A percentile compares a stretch with the other conserved stretches of the same genome.
phyloP scores from a whole-genome alignment of 2,888 invertebrate genomes.

The Vanessa cardui region DNA sequence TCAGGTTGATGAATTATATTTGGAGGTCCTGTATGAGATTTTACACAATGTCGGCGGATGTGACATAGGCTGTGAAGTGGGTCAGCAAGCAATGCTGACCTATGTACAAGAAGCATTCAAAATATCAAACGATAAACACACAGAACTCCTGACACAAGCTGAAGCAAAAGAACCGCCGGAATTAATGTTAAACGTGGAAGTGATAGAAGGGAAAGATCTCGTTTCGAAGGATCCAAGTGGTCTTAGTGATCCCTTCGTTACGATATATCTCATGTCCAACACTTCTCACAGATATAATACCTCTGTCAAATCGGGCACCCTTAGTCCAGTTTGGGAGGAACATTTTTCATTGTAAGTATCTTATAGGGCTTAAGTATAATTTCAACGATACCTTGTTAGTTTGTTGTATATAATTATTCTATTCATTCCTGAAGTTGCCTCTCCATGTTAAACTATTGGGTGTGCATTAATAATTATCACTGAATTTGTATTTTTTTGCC shows the following conservation, averaged over 20 bases:
- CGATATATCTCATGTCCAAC: conserved; percentile 91
- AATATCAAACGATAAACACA: conserved; percentile 89
- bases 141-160: conserved; percentile 86
- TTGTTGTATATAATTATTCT: not conserved
- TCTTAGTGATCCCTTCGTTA: conserved; percentile 98
- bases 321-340: conserved; percentile 98
- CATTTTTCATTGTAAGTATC: conserved; percentile 95
- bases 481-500: too few relatives aligned
- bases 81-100: conserved; percentile 86
- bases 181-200: conserved; percentile 91
- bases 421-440: too few relatives aligned
- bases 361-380: not conserved
- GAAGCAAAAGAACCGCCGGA: conserved; percentile 92
- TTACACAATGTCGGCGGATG: conserved; percentile 93
- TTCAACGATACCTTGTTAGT: not conserved
- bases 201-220: conserved; percentile 93
- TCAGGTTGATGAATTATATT: conserved; percentile 93
- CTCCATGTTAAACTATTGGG: too few relatives aligned
- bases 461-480: too few relatives aligned
- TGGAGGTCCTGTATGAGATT: conserved; percentile 91
- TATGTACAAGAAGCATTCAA: conserved; percentile 91
- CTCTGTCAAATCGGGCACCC: conserved; percentile 93
- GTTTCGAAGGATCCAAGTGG: conserved; percentile 94
- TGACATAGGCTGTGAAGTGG: conserved; percentile 87
- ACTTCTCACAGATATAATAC: conserved; percentile 92